A percentile compares a stretch with the other conserved stretches of the same genome.
phyloP scores from a whole-genome alignment of 2,888 invertebrate genomes.

The Hartigia nigra region DNA sequence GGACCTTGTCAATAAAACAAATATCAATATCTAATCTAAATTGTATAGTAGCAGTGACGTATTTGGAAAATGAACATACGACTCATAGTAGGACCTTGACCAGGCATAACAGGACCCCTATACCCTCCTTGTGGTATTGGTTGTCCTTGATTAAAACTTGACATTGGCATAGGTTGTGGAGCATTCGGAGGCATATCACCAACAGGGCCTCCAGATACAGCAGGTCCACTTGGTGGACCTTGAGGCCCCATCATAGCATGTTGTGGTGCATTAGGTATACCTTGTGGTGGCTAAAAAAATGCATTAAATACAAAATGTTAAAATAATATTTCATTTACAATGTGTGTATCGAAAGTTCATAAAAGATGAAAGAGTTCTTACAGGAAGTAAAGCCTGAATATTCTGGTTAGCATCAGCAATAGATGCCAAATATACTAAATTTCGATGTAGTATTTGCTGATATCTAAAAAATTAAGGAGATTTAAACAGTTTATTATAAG shows the following conservation, averaged over 20 bases:
- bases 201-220: conserved; percentile 58
- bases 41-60: not conserved
- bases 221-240: conserved; percentile 60
- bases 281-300: conserved; percentile 70
- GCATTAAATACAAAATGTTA: conserved; percentile 13
- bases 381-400: conserved; percentile 88
- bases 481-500: not conserved
- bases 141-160: conserved; percentile 62
- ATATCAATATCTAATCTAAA: not conserved
- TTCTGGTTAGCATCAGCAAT: conserved; percentile 97
- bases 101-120: conserved; percentile 72
- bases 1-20: conserved; percentile 59
- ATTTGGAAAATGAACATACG: conserved; percentile 35
- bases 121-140: conserved; percentile 64
- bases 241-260: conserved; percentile 65
- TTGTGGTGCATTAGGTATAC: conserved; percentile 65
- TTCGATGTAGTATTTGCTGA: conserved; percentile 93
- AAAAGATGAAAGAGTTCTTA: conserved; percentile 66
- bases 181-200: conserved; percentile 61
- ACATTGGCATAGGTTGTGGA: conserved; percentile 61
- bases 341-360: not conserved
- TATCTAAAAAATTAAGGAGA: conserved; percentile 66
- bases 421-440: conserved; percentile 94
- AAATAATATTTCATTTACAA: not conserved
- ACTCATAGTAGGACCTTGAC: conserved; percentile 67